A percentile compares a stretch with the other conserved stretches of the same genome.
Conservation (phyloP, 2,888 invertebrate genomes). For the Rhagonycha fulva region DNA sequence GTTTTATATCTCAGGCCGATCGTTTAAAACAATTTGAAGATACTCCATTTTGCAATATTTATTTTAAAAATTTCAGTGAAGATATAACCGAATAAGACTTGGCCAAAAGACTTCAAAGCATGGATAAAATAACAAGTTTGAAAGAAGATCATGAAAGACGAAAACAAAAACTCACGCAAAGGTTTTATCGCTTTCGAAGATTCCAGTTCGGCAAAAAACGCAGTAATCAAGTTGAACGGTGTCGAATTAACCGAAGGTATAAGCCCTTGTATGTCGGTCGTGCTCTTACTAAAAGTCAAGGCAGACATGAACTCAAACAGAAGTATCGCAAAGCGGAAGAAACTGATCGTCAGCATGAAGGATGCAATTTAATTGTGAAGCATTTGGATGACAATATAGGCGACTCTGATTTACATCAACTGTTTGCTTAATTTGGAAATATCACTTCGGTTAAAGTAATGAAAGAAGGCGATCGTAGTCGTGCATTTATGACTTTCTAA, state of each 20-base stretch:
- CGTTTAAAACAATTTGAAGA: conserved; percentile 98
- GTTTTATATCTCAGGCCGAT: conserved; percentile 97
- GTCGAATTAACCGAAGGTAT: conserved; percentile 77
- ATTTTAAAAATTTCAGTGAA: conserved; percentile 98
- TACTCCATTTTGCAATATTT: conserved; percentile 97
- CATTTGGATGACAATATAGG: conserved; percentile 98
- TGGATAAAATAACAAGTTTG: conserved; percentile 89
- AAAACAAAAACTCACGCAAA: conserved; percentile 91
- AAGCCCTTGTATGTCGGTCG: conserved; percentile 93
- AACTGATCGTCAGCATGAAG: conserved; percentile 84
- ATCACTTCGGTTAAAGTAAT: conserved; percentile 99
- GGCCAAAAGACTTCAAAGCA: conserved; percentile 88
- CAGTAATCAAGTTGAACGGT: conserved; percentile 87
- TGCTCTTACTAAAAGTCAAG: conserved; percentile 99
- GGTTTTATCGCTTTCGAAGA: conserved; percentile 99
- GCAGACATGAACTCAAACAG: conserved; percentile 94
- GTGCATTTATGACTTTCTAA: conserved; percentile 99
- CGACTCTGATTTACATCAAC: conserved; percentile 93
- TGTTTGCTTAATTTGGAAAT: conserved; percentile 95
- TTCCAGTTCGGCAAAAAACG: conserved; percentile 92
- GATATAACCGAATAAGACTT: conserved; percentile 90
- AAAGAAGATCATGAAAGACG: conserved; percentile 94
- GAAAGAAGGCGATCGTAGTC: conserved; percentile 91
- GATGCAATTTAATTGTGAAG: conserved; percentile 98
- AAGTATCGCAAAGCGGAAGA: conserved; percentile 97